Evolutionary conservation across 2,797 vertebrate species (phyloP).

Genomic region (Clarias pachynema): DNA sequence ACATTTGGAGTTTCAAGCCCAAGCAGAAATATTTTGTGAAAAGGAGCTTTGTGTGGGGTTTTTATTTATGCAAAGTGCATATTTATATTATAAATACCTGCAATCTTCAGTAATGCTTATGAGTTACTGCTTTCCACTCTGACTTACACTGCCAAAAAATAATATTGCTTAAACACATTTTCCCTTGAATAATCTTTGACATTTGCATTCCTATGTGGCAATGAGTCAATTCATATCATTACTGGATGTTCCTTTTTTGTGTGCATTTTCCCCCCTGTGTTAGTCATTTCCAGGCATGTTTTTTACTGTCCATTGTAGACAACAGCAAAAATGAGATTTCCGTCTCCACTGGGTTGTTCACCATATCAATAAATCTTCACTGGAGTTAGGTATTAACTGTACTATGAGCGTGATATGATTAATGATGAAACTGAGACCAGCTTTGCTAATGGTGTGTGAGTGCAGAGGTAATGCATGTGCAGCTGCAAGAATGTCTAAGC

Average conservation of each 20-base stretch:
- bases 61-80: neutral
- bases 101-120: neutral
- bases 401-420: constrained; percentile 19
- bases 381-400: constrained; percentile 14
- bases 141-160: neutral
- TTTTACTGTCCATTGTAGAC: neutral
- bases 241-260: constrained; percentile 2
- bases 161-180: neutral
- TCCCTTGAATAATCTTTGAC: neutral
- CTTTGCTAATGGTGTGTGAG: constrained; percentile 6
- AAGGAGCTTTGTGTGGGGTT: neutral
- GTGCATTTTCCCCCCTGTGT: neutral
- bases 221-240: neutral
- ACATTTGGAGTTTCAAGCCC: neutral
- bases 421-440: constrained; percentile 14
- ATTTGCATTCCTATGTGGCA: neutral
- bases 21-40: neutral
- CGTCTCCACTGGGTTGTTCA: constrained; percentile 10
- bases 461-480: constrained; percentile 14
- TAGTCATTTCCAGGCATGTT: neutral
- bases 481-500: constrained; percentile 19
- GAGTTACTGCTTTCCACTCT: neutral
- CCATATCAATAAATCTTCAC: constrained; percentile 6
- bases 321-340: constrained; percentile 18
- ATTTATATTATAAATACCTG: neutral